These are phyloP conservation scores for Cydia amplana DNA, from an alignment of 1,140 invertebrate species.

Conservation along the genomic window DNA sequence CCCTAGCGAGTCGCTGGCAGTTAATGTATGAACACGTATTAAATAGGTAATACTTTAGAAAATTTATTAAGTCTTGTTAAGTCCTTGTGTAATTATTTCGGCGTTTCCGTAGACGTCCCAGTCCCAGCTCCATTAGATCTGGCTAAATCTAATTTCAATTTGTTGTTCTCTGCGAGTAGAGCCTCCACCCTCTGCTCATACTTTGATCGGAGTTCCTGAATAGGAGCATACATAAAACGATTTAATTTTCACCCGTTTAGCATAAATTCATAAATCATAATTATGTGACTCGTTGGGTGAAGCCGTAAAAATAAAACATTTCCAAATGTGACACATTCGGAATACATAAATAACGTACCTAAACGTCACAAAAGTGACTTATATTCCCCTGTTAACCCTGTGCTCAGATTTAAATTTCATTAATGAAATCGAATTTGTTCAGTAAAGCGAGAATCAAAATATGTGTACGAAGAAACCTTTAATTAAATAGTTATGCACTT, in stretches of 20 bases:
- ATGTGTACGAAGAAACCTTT: too few species aligned
- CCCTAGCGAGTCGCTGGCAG: too few species aligned
- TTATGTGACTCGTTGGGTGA: background rate
- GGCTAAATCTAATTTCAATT: constrained; percentile 45
- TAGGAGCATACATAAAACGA: constrained; percentile 34
- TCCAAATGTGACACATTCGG: too few species aligned
- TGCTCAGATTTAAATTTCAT: too few species aligned
- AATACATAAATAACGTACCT: too few species aligned
- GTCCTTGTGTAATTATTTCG: background rate
- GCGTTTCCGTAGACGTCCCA: background rate
- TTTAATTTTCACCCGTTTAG: constrained; percentile 23
- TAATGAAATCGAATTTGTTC: too few species aligned
- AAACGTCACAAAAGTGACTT: too few species aligned
- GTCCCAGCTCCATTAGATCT: constrained; percentile 2
- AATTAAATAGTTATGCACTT: too few species aligned
- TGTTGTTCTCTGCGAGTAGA: constrained; percentile 61
- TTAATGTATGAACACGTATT: background rate
- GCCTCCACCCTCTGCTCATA: constrained; percentile 70
- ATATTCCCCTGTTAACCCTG: too few species aligned
- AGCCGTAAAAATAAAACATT: too few species aligned
- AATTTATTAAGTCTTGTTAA: background rate
- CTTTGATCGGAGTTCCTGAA: constrained; percentile 67
- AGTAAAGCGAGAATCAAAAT: too few species aligned
- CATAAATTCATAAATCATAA: constrained; percentile 4
- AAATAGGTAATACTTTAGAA: background rate